Conservation (phyloP, 2,113 vertebrate genomes). For the Euleptes europaea region DNA sequence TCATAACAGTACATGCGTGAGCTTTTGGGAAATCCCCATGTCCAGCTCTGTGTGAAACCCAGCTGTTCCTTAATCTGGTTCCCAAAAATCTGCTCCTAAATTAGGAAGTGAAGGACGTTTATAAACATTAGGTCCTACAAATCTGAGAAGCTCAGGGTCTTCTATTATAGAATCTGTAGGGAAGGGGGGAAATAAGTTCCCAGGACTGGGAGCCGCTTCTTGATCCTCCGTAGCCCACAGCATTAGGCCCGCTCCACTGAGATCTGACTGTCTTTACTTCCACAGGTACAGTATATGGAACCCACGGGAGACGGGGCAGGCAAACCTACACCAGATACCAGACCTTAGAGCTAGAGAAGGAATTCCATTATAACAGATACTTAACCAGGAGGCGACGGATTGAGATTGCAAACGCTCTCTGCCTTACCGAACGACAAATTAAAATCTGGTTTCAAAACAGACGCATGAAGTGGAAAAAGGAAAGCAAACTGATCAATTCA, state of each 20-base stretch:
- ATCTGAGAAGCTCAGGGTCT: conserved; percentile 28
- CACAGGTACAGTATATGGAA: conserved; percentile 82
- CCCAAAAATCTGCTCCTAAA: background rate
- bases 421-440: conserved; percentile 87
- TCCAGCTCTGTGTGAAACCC: background rate
- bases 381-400: conserved; percentile 85
- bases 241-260: conserved; percentile 58
- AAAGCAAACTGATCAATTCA: conserved; percentile 85
- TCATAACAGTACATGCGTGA: background rate
- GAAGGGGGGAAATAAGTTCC: background rate
- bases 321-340: conserved; percentile 86
- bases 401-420: conserved; percentile 85
- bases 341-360: conserved; percentile 87
- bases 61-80: background rate
- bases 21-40: background rate
- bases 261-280: conserved; percentile 69
- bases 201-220: conserved; percentile 39
- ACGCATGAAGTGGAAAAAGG: conserved; percentile 88
- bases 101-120: background rate
- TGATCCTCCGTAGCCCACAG: conserved; percentile 24
- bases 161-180: conserved; percentile 32
- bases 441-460: conserved; percentile 91
- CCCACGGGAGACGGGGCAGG: conserved; percentile 84
- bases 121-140: conserved; percentile 6
- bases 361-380: conserved; percentile 88